phyloP scores from a whole-genome alignment of 2,113 vertebrate species.

The Macaca fascicularis region T2T-MFA8v1.1 NC_088378.1:159460501-159461000 shows the following conservation, averaged over 20 bases:
- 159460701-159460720: background rate
- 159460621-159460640: background rate
- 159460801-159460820: background rate
- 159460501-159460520: background rate
- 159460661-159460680: background rate
- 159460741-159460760: background rate
- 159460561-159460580: background rate
- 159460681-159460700: background rate
- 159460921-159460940: background rate
- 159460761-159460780: background rate
- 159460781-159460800: background rate
- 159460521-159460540: background rate
- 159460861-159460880: background rate
- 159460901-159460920: background rate
- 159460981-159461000: background rate
- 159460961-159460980: slow-evolving; percentile 13
- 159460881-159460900: background rate
- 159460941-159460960: background rate
- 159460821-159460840: background rate
- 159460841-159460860: background rate
- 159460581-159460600: background rate
- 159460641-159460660: background rate
- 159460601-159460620: background rate
- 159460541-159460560: background rate
- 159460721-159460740: background rate